A percentile compares a stretch with the other conserved stretches of the same genome.
These are phyloP conservation scores for Antedon bifida DNA, from an alignment of 35 echinoderm and acorn worm species.

Conservation along the genomic window DNA sequence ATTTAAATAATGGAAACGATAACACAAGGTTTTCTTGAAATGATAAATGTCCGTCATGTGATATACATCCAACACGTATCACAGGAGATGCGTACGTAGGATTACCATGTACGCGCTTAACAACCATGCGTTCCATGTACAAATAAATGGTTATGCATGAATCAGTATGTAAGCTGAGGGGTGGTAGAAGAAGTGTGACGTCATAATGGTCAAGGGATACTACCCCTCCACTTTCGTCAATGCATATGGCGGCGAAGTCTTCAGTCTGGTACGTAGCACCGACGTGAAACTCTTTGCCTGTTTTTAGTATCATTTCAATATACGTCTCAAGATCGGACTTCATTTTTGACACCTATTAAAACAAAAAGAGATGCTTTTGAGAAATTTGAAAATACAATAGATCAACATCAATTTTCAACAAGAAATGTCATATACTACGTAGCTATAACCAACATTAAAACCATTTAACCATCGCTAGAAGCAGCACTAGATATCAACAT, in stretches of 20 bases:
- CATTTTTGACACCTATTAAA: background rate
- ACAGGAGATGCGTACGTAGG: background rate
- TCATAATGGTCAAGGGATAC: background rate
- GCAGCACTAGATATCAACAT: too few species aligned
- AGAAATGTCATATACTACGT: too few species aligned
- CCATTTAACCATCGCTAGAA: too few species aligned
- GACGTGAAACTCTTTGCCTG: background rate
- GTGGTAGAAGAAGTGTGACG: background rate
- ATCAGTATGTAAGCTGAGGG: background rate
- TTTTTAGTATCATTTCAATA: background rate
- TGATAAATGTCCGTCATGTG: background rate
- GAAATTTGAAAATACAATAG: too few species aligned
- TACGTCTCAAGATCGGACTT: background rate
- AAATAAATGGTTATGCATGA: background rate
- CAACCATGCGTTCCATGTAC: background rate
- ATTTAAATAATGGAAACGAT: background rate
- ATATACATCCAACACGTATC: background rate
- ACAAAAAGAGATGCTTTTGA: too few species aligned
- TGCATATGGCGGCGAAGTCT: background rate
- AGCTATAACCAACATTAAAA: too few species aligned
- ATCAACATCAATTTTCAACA: too few species aligned
- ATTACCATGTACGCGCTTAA: background rate
- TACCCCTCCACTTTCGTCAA: background rate
- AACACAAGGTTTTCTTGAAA: background rate
- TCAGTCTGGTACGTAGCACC: background rate